Evolutionary conservation across 2,888 invertebrate species (phyloP).

Genomic region (Polydrusus pterygomalis): DNA sequence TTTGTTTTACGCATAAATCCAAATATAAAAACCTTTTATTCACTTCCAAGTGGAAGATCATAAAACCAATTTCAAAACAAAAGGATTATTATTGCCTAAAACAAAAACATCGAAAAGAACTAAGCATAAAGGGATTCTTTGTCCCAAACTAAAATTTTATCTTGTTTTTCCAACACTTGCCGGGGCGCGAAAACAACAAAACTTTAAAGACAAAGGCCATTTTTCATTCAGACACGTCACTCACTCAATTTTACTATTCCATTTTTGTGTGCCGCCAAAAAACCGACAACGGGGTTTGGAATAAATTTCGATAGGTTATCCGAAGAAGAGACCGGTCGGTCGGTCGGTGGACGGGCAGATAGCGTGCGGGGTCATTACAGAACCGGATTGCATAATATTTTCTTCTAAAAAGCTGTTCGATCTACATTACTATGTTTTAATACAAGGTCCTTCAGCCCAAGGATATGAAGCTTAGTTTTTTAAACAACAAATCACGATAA

Average conservation of each 20-base stretch:
- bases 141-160: conserved; percentile 53
- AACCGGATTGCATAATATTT: conserved; percentile 1
- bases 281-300: conserved; percentile 35
- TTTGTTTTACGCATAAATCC: conserved; percentile 3
- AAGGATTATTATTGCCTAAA: conserved; percentile 47
- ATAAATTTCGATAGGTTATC: conserved; percentile 49
- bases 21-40: conserved; percentile 18
- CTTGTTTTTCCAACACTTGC: conserved; percentile 51
- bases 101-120: conserved; percentile 40
- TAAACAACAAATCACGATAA: no score
- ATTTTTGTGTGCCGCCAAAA: conserved; percentile 38
- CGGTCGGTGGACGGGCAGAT: conserved; percentile 13
- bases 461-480: no score
- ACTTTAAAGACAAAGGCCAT: conserved; percentile 54
- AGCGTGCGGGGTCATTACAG: conserved; percentile 31
- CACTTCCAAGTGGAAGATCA: conserved; percentile 31
- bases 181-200: conserved; percentile 51
- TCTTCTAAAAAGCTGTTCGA: no score
- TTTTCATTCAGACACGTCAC: conserved; percentile 53
- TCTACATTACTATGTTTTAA: no score
- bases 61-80: conserved; percentile 42
- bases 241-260: conserved; percentile 55
- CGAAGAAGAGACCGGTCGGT: conserved; percentile 24
- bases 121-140: conserved; percentile 42
- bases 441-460: no score